These are phyloP conservation scores for Oligia fasciuncula DNA, from an alignment of 2,888 invertebrate genomes.

Conservation along the genomic window DNA sequence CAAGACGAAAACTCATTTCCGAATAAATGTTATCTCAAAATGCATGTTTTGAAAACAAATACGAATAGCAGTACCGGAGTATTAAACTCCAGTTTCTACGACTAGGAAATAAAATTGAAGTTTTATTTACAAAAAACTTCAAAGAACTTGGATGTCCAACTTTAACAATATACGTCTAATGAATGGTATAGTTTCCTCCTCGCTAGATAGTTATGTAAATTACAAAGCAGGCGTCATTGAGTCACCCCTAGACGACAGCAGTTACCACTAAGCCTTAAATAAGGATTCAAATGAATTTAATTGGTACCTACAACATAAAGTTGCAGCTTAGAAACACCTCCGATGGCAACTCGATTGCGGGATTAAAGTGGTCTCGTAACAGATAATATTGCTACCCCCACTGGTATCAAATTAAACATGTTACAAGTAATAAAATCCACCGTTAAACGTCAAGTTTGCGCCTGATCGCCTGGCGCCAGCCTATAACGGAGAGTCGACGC, in stretches of 20 bases:
- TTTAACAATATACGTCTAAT: slow-evolving; percentile 4
- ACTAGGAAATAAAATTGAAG: slow-evolving; percentile 9
- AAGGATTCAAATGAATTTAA: slow-evolving; percentile 25
- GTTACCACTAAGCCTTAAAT: slow-evolving; percentile 30
- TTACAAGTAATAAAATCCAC: slow-evolving; percentile 70
- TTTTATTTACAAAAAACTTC: slow-evolving; percentile 20
- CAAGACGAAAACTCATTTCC: slow-evolving; percentile 20
- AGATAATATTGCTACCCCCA: slow-evolving; percentile 42
- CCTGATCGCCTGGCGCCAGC: slow-evolving; percentile 71
- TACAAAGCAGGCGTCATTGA: slow-evolving; percentile 49
- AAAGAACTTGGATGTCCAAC: slow-evolving; percentile 6
- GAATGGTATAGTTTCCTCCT: slow-evolving; percentile 31
- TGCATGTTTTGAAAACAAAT: slow-evolving; percentile 30
- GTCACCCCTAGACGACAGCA: slow-evolving; percentile 34
- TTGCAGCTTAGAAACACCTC: slow-evolving; percentile 27
- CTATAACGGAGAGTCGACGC: slow-evolving; percentile 73
- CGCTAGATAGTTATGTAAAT: slow-evolving; percentile 58
- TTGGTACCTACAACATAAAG: slow-evolving; percentile 8
- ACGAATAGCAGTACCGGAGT: slow-evolving; percentile 5
- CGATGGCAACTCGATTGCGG: slow-evolving; percentile 16
- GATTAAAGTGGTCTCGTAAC: slow-evolving; percentile 24
- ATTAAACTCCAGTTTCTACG: slow-evolving; percentile 13
- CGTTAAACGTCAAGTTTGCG: slow-evolving; percentile 70
- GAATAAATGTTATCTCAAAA: slow-evolving; percentile 14
- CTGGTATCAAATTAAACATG: slow-evolving; percentile 51